Percentiles rank a stretch among this genome's conserved stretches.
Evolutionary conservation across 2,888 invertebrate genomes (phyloP).

Genomic region (Cecidostiba fungosa): DNA sequence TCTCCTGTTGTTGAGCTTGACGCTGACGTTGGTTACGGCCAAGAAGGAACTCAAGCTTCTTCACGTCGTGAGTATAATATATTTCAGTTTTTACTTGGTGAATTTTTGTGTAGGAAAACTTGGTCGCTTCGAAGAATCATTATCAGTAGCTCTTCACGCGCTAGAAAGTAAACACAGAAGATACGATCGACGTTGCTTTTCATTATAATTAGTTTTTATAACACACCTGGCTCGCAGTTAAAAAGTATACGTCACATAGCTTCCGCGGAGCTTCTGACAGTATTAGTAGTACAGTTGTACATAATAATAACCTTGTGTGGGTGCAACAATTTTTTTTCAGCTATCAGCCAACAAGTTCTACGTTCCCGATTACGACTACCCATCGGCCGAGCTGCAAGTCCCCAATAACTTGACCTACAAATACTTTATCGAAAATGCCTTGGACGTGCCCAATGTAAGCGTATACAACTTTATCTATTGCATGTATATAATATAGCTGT

Average conservation of each 20-base stretch:
- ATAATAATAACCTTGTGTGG: no score
- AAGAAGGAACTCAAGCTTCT: constrained; percentile 67
- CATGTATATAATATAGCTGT: neutral
- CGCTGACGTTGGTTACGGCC: constrained; percentile 31
- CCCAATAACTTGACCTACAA: constrained; percentile 66
- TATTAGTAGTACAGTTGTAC: no score
- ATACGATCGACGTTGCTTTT: neutral
- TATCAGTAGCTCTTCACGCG: no score
- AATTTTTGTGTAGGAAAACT: neutral
- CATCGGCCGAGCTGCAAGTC: constrained; percentile 34
- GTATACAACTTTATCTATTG: neutral
- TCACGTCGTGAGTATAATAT: constrained; percentile 68
- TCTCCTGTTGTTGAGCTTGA: neutral
- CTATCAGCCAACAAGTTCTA: constrained; percentile 68
- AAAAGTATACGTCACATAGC: no score
- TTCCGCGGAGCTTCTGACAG: no score
- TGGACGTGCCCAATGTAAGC: constrained; percentile 70
- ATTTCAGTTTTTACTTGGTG: neutral
- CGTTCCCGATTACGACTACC: constrained; percentile 62
- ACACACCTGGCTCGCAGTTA: no score
- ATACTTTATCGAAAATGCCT: constrained; percentile 59
- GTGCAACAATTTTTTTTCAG: constrained; percentile 52
- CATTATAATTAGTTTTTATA: no score
- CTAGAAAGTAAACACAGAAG: neutral
- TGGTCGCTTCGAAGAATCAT: no score